These are phyloP conservation scores for Oxyruncus cristatus DNA, from an alignment of 2,113 vertebrate species.

Conservation along the genomic window DNA sequence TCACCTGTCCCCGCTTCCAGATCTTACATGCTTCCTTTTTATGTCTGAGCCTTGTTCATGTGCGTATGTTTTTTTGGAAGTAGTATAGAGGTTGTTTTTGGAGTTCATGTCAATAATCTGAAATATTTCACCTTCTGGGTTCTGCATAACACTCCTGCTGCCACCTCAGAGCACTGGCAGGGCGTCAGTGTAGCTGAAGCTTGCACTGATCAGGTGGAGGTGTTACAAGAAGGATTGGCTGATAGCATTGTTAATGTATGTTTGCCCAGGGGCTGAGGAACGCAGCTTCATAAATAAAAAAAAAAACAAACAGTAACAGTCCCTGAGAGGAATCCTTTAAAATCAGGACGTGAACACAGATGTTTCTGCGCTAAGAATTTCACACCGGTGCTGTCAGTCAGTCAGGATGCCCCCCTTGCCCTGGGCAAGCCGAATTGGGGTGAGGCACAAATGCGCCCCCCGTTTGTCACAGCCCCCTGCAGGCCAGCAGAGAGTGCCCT, in stretches of 20 bases:
- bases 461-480: accelerated
- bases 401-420: neutral
- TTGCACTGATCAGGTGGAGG: neutral
- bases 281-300: neutral
- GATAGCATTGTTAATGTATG: neutral
- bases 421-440: accelerated
- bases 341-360: neutral
- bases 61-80: neutral
- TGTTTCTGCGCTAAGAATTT: neutral
- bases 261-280: neutral
- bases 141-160: neutral
- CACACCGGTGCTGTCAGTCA: neutral
- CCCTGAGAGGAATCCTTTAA: neutral
- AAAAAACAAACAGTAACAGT: neutral
- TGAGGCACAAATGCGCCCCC: neutral
- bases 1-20: accelerated
- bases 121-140: neutral
- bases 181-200: neutral
- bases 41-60: neutral
- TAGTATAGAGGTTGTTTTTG: neutral
- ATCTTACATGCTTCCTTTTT: neutral
- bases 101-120: neutral
- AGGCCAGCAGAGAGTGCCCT: neutral
- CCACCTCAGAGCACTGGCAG: neutral
- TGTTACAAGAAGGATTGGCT: neutral